A percentile compares a stretch with the other conserved stretches of the same genome.
These are phyloP conservation scores for Lumbricus terrestris DNA, from an alignment of 2,888 invertebrate species.

Conservation along the genomic window DNA sequence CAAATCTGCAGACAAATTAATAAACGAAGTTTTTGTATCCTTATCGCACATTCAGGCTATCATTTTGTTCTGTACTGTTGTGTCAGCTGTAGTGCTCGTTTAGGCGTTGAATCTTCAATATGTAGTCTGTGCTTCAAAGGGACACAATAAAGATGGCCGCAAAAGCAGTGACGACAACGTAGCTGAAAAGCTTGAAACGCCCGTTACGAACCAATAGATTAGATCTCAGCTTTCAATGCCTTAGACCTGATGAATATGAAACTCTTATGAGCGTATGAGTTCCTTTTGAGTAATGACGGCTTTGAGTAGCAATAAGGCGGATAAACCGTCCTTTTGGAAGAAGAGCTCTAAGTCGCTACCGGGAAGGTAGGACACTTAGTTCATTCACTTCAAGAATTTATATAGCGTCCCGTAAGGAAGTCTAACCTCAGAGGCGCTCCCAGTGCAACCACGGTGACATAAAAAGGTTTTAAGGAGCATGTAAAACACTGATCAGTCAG, in stretches of 20 bases:
- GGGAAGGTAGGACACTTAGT: constrained; percentile 15
- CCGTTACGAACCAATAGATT: background rate
- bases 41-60: too few species aligned
- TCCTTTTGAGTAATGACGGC: background rate
- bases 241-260: background rate
- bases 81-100: background rate
- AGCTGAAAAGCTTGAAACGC: background rate
- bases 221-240: background rate
- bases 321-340: constrained; percentile 21
- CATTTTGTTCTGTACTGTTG: too few species aligned
- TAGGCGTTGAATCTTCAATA: background rate
- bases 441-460: too few species aligned
- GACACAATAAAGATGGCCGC: background rate
- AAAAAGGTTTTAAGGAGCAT: too few species aligned
- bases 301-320: constrained; percentile 5
- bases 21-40: too few species aligned
- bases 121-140: background rate
- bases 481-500: too few species aligned
- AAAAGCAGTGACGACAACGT: background rate
- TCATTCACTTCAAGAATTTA: too few species aligned
- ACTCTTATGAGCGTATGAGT: background rate
- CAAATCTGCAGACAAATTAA: too few species aligned
- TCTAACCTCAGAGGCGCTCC: too few species aligned
- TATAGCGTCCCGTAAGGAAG: too few species aligned
- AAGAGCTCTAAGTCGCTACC: constrained; percentile 16